These are phyloP conservation scores for Lasiurus cinereus DNA, from an alignment of 2,113 vertebrate species.

Conservation along the genomic window DNA sequence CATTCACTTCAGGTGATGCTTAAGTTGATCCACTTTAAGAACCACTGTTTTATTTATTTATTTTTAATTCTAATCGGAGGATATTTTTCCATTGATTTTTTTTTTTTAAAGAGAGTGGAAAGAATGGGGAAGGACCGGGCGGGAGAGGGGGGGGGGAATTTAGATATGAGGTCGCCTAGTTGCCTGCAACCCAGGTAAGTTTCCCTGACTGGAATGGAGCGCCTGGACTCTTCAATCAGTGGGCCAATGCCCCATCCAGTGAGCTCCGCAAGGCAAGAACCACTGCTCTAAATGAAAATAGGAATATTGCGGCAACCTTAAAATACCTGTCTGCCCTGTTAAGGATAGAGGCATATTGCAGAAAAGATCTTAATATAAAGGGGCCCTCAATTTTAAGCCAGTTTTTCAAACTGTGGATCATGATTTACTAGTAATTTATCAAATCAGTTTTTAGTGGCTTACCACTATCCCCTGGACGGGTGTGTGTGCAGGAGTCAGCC, in stretches of 20 bases:
- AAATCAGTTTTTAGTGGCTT: constrained; percentile 58
- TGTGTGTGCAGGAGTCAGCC: not conserved
- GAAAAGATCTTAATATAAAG: not conserved
- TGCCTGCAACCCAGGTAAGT: too few relatives aligned
- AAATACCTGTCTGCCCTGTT: constrained; percentile 22
- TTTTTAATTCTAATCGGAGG: too few relatives aligned
- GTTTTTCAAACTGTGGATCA: constrained; percentile 44
- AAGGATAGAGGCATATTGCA: constrained; percentile 3
- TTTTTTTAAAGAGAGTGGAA: too few relatives aligned
- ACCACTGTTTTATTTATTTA: not conserved
- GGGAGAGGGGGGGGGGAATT: too few relatives aligned
- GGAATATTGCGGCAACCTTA: not conserved
- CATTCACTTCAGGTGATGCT: constrained; percentile 48
- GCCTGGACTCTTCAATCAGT: too few relatives aligned
- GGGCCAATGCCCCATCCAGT: too few relatives aligned
- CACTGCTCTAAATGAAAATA: constrained; percentile 57
- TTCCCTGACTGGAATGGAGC: too few relatives aligned
- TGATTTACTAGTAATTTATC: constrained; percentile 56
- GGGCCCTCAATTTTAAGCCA: not conserved
- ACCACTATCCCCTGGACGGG: not conserved
- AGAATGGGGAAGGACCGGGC: too few relatives aligned
- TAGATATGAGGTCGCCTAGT: too few relatives aligned
- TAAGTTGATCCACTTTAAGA: constrained; percentile 53
- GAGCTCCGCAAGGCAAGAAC: not conserved
- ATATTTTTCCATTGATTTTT: too few relatives aligned